Evolutionary conservation across 2,888 invertebrate species (phyloP).

Genomic region (Melieria crassipennis): DNA sequence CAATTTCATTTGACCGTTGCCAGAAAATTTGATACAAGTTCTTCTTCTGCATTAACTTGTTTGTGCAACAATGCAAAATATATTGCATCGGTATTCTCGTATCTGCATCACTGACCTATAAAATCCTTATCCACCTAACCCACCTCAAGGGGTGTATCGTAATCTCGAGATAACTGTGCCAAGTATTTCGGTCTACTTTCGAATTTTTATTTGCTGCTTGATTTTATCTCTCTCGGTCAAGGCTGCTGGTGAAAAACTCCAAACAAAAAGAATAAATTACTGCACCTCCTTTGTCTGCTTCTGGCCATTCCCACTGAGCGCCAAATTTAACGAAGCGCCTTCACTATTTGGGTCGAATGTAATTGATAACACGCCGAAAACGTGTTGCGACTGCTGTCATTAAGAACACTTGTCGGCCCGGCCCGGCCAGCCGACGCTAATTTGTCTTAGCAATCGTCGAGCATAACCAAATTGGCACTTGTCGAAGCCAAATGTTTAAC

Average conservation of each 20-base stretch:
- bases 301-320: neutral
- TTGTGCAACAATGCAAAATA: too few species aligned
- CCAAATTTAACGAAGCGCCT: neutral
- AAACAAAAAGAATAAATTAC: too few species aligned
- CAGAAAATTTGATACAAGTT: too few species aligned
- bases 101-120: too few species aligned
- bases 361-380: slow-evolving; percentile 5
- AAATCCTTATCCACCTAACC: too few species aligned
- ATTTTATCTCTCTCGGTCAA: slow-evolving; percentile 30
- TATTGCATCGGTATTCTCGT: too few species aligned
- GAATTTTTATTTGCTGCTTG: neutral
- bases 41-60: too few species aligned
- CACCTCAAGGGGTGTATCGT: too few species aligned
- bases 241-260: neutral
- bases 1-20: too few species aligned
- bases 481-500: too few species aligned
- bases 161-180: too few species aligned
- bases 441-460: neutral
- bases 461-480: slow-evolving; percentile 5
- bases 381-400: neutral
- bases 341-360: slow-evolving; percentile 11
- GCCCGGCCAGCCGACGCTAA: neutral
- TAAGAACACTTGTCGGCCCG: neutral
- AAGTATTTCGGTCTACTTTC: too few species aligned
- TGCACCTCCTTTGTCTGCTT: neutral